Evolutionary conservation across 2,797 vertebrate species (phyloP).

Genomic region (Pseudomugil tenellus): DNA sequence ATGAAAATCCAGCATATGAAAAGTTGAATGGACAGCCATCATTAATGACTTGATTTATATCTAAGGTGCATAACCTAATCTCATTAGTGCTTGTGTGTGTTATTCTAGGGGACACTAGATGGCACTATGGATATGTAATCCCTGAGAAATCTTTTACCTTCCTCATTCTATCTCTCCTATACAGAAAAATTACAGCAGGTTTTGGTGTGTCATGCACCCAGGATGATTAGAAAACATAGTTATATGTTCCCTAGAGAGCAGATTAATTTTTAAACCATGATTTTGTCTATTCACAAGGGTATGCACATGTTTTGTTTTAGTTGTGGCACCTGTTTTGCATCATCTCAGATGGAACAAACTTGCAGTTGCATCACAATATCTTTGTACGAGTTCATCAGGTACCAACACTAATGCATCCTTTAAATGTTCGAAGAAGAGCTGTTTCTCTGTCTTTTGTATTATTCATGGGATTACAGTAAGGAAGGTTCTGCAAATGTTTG

Average conservation of each 20-base stretch:
- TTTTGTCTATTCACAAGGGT: background rate
- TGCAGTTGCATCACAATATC: background rate
- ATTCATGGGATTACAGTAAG: background rate
- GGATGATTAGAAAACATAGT: conserved; percentile 18
- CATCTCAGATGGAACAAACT: background rate
- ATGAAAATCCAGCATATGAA: background rate
- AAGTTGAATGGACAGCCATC: background rate
- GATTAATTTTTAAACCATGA: conserved; percentile 1
- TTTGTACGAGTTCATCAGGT: background rate
- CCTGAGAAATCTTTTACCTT: conserved; percentile 17
- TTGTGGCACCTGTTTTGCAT: background rate
- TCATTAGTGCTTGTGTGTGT: conserved; percentile 38
- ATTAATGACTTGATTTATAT: background rate
- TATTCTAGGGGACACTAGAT: conserved; percentile 79
- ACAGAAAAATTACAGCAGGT: conserved; percentile 16
- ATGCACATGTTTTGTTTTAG: background rate
- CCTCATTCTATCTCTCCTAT: conserved; percentile 2
- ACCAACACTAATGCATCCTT: background rate
- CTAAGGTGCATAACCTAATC: conserved; percentile 10
- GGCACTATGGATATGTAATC: conserved; percentile 81
- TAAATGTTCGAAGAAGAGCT: background rate
- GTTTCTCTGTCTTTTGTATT: conserved; percentile 2
- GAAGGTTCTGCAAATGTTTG: conserved; percentile 20
- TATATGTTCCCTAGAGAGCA: background rate
- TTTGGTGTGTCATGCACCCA: conserved; percentile 35